Evolutionary conservation across 2,888 invertebrate species (phyloP).

Genomic region (Oxytorus armatus): DNA sequence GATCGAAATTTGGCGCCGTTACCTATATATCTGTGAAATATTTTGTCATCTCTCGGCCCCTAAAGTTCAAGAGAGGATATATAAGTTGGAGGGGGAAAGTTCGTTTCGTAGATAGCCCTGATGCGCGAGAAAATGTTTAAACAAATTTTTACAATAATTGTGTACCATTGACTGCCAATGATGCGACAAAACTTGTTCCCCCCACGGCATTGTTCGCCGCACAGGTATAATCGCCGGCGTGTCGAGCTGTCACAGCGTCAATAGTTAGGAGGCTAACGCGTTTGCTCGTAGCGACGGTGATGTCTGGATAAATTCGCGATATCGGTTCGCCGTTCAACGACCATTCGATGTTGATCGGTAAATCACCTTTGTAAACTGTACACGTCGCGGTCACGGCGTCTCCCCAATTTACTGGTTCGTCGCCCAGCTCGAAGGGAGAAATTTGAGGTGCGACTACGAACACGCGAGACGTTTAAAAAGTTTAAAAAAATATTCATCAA

Average conservation of each 20-base stretch:
- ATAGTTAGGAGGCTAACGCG: slow-evolving; percentile 84
- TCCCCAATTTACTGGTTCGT: slow-evolving; percentile 88
- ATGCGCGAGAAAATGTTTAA: background rate
- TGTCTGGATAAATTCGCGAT: slow-evolving; percentile 66
- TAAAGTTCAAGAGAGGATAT: slow-evolving; percentile 10
- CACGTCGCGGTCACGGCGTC: slow-evolving; percentile 86
- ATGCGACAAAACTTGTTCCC: slow-evolving; percentile 87
- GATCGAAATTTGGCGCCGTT: too few species aligned
- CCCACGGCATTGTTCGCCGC: slow-evolving; percentile 90
- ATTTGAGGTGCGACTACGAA: slow-evolving; percentile 90
- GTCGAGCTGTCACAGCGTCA: slow-evolving; percentile 84
- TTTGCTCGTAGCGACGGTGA: slow-evolving; percentile 78
- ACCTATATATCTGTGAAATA: too few species aligned
- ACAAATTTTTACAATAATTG: background rate
- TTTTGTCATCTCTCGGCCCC: slow-evolving; percentile 13
- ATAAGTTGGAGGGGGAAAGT: slow-evolving; percentile 1
- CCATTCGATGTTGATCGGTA: slow-evolving; percentile 90
- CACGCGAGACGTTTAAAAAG: background rate
- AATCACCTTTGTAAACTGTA: slow-evolving; percentile 88
- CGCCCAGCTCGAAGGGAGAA: slow-evolving; percentile 90
- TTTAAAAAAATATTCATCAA: background rate
- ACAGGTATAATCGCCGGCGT: slow-evolving; percentile 85
- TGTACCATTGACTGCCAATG: slow-evolving; percentile 85
- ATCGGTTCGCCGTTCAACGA: slow-evolving; percentile 88
- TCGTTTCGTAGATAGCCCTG: slow-evolving; percentile 65